Conservation (phyloP, 2,888 invertebrate species). For the Clunio marinus region DNA sequence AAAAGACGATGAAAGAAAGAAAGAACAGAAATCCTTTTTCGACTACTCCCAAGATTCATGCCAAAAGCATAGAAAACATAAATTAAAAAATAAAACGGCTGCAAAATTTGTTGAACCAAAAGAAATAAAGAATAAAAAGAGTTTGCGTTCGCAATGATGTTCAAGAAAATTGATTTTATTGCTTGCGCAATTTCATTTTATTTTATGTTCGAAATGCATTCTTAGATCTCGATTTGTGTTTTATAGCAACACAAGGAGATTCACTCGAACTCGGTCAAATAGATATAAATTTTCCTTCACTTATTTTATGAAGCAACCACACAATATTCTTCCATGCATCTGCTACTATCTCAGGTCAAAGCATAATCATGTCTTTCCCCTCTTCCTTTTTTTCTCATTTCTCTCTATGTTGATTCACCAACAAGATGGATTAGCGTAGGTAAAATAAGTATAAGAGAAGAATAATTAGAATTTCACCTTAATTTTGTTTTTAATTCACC, state of each 20-base stretch:
- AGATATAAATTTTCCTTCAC: not conserved
- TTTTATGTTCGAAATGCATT: no score
- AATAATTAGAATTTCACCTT: constrained; percentile 35
- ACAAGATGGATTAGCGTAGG: constrained; percentile 26
- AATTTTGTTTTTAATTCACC: constrained; percentile 30
- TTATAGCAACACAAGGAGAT: no score
- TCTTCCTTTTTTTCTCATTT: not conserved
- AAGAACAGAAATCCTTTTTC: not conserved
- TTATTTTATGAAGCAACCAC: constrained; percentile 6
- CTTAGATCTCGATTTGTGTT: no score
- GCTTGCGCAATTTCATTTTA: no score
- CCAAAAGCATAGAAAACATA: constrained; percentile 34
- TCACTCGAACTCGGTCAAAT: no score
- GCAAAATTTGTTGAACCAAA: not conserved
- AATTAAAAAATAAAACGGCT: constrained; percentile 25
- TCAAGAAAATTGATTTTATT: no score
- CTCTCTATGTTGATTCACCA: not conserved
- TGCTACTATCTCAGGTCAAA: no score
- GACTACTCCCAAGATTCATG: not conserved
- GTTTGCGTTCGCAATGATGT: not conserved
- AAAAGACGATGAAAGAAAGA: no score
- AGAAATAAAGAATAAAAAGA: not conserved
- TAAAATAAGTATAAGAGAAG: constrained; percentile 13
- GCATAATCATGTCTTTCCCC: no score
- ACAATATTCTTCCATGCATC: not conserved